A percentile compares a stretch with the other conserved stretches of the same genome.
phyloP scores from a whole-genome alignment of 2,888 invertebrate species.

The Ptilodon capucinus region DNA sequence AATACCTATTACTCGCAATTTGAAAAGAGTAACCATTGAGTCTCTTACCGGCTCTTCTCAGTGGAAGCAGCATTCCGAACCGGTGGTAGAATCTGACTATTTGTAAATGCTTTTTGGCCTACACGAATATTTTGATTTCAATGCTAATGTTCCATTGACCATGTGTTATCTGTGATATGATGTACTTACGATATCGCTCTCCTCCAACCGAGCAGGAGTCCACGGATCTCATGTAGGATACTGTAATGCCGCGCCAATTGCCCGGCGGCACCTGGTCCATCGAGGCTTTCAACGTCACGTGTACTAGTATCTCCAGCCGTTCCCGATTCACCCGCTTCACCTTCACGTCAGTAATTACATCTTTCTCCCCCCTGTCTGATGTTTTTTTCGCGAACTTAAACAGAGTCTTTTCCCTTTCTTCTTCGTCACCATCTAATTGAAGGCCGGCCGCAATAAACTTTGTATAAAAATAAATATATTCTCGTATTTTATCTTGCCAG shows the following conservation, averaged over 20 bases:
- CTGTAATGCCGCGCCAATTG: slow-evolving; percentile 50
- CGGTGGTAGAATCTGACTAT: too few relatives aligned
- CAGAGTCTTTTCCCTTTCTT: slow-evolving; percentile 20
- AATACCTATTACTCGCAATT: too few relatives aligned
- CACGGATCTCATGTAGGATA: slow-evolving; percentile 57
- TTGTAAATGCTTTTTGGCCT: too few relatives aligned
- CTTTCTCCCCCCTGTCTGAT: slow-evolving; percentile 38
- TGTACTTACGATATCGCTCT: slow-evolving; percentile 52
- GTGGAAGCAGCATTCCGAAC: too few relatives aligned
- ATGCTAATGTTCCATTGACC: too few relatives aligned
- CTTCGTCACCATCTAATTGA: slow-evolving; percentile 12
- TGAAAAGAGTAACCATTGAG: too few relatives aligned
- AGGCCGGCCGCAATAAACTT: slow-evolving; percentile 49
- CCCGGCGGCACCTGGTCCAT: slow-evolving; percentile 54
- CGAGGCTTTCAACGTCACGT: slow-evolving; percentile 50
- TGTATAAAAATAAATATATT: slow-evolving; percentile 59
- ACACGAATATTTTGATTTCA: too few relatives aligned
- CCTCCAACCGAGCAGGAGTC: slow-evolving; percentile 50
- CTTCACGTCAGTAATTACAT: slow-evolving; percentile 41
- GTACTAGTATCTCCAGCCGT: slow-evolving; percentile 51
- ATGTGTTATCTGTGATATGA: too few relatives aligned
- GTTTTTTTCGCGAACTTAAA: slow-evolving; percentile 41
- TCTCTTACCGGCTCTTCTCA: too few relatives aligned
- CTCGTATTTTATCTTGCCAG: slow-evolving; percentile 57
- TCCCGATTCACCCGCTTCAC: slow-evolving; percentile 62